Evolutionary conservation across 1,140 invertebrate species (phyloP).

Genomic region (Zelostemma sp.): DNA sequence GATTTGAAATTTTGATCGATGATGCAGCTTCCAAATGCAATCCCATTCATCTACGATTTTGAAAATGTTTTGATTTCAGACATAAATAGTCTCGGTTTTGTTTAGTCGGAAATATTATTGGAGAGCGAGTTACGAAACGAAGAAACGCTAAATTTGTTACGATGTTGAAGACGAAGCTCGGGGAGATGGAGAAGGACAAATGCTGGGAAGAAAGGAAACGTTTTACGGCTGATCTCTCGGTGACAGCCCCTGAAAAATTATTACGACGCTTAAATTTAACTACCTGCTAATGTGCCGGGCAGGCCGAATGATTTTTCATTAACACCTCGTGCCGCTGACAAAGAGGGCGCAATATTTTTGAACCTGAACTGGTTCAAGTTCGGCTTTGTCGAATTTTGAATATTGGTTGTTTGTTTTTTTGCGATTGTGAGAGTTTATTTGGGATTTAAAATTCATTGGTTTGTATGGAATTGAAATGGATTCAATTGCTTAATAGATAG

Average conservation of each 20-base stretch:
- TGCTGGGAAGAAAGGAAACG: slow-evolving; percentile 35
- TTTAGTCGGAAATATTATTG: slow-evolving; percentile 29
- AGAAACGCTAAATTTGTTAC: slow-evolving; percentile 44
- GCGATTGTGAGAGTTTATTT: too few species aligned
- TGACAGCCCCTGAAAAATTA: slow-evolving; percentile 54
- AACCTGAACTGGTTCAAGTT: too few species aligned
- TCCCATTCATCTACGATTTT: neutral
- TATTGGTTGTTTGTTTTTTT: too few species aligned
- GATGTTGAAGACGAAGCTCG: slow-evolving; percentile 40
- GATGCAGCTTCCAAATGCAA: slow-evolving; percentile 4
- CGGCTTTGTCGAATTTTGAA: too few species aligned
- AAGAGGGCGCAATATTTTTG: neutral
- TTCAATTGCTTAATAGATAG: slow-evolving; percentile 60
- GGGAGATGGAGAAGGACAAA: slow-evolving; percentile 37
- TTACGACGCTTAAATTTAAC: slow-evolving; percentile 51
- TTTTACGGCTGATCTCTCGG: slow-evolving; percentile 53
- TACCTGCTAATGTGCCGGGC: slow-evolving; percentile 46
- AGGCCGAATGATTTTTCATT: slow-evolving; percentile 38
- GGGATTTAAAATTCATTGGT: too few species aligned
- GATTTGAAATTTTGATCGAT: neutral
- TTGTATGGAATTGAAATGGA: slow-evolving; percentile 54
- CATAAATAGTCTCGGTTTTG: slow-evolving; percentile 24
- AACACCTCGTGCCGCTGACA: neutral
- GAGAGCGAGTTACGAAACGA: slow-evolving; percentile 33
- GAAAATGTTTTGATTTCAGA: slow-evolving; percentile 25